Evolutionary conservation across 2,888 invertebrate genomes (phyloP).

Genomic region (Teleogryllus oceanicus): DNA sequence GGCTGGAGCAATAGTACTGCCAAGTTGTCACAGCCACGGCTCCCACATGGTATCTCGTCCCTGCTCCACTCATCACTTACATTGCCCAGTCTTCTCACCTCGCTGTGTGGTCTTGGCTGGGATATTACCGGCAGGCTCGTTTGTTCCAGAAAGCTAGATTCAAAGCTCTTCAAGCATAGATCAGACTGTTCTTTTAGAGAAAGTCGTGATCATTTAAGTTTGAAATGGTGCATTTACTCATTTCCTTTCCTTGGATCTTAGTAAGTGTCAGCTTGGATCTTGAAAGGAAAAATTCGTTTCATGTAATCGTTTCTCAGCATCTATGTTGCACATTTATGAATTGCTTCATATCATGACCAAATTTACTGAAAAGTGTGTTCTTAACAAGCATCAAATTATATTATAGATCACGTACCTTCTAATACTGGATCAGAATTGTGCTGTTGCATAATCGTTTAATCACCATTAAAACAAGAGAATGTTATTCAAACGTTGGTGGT

Average conservation of each 20-base stretch:
- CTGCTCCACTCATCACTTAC: background rate
- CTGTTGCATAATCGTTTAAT: too few relatives aligned
- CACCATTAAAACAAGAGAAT: too few relatives aligned
- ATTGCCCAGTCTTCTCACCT: constrained; percentile 9
- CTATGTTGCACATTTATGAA: background rate
- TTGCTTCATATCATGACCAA: background rate
- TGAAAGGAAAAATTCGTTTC: background rate
- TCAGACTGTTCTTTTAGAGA: background rate
- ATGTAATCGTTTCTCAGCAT: background rate
- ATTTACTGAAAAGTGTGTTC: background rate
- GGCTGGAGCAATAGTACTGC: constrained; percentile 68
- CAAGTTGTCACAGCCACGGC: background rate
- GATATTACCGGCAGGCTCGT: background rate
- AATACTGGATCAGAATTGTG: too few relatives aligned
- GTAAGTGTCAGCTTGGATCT: background rate
- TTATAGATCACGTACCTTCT: too few relatives aligned
- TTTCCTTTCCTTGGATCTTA: too few relatives aligned
- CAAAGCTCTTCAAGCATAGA: background rate
- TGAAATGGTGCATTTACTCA: background rate
- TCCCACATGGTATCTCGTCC: background rate
- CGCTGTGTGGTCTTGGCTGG: constrained; percentile 18
- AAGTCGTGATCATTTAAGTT: background rate
- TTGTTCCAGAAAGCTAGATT: background rate
- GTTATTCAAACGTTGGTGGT: too few relatives aligned
- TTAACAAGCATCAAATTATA: background rate